Evolutionary conservation across 1,140 invertebrate genomes (phyloP), one percentile per base, ranked within the genome.

Genomic region (Bombus breviceps): DNA sequence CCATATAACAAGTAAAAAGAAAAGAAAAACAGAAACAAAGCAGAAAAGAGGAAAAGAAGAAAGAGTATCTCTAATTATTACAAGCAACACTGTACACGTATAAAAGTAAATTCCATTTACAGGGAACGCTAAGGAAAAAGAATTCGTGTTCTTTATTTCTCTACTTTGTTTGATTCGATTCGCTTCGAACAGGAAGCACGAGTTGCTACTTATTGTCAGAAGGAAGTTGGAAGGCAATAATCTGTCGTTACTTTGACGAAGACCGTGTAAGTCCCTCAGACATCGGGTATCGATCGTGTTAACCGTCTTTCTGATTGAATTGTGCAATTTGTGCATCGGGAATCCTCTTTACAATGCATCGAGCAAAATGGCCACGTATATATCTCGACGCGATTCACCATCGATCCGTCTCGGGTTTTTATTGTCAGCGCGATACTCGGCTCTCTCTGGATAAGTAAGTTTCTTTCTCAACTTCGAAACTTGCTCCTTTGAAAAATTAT

Each of bases 301-400:
- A 41, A 47, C 43, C 28, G 57, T 47, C 47, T 28, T 62, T 78
- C 74, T 69, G 74, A 79, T 71, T 59, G 75, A 84, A 84, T 84
- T 59, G 39, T 62, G 82, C 64, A 79, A 84, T 84, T 79, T 79
- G 43, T 71, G 53, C 66, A 37, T 68, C 62, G 62, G 73, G 28
- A 68, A 68, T 76, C 82, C 74, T 28, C 74, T 59, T 59, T 77
- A 25, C 43, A 37, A 68, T 41, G 47, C 66, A 41, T 53, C 25
- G 15, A 8, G 39, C 10, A 32, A 59, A 69, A 59, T 69, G 39
- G 47, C 18, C 39, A 57, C 28, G 39, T 66, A 66, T 66, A 66
- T 66, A 32, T n/a, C n/a, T 66, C 5, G n/a, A 22, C 22, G 32
- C 32, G 32, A 28, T 34, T 71, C 57, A 22, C 32, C 41, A 75